Evolutionary conservation across 1,140 invertebrate species (phyloP), one percentile per base, ranked within the genome.

Genomic region (Drosophila kohkoa): DNA sequence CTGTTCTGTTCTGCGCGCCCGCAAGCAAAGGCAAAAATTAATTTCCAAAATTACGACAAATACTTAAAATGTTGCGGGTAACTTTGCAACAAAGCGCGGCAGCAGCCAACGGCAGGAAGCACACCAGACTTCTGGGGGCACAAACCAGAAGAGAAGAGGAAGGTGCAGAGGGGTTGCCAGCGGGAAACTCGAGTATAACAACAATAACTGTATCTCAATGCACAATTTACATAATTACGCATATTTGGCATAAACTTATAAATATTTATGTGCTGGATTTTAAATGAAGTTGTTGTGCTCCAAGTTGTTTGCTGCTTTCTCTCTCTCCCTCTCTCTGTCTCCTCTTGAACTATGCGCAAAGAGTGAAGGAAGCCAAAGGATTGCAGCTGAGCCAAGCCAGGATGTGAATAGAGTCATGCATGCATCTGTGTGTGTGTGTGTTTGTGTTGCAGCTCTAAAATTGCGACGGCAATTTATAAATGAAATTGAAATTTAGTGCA

Each of bases 211-310:
- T 60, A 52, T 59, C 81, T 82, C 72, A 79, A 83, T 83, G 75
- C 58, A 59, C 68, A 83, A 83, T 83, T 83, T 83, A 79, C 81
- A 83, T 83, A 83, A 83, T 83, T 83, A 79, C 81, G 81, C 76
- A 83, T 76, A 77, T 79, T 83, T 73, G 51, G 35, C n/a, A 41
- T 38, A 79, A 82, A 83, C 81, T 83, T 83, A 73, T 83, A 80
- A 83, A 83, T 83, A 83, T 83, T 83, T 79, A 83, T 83, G 76
- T 49, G 54, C 66, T 49, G 49, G 51, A 49, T 77, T 55, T 45
- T 59, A 65, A 80, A 75, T 66, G 48, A 71, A 80, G 60, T 60
- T 70, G 46, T 43, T 79, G 30, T 7, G 3, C 25, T n/a, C 30
- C 41, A 43, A 43, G 3, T 43, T 43, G 11, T 43, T n/a, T 3